Evolutionary conservation across 1,140 invertebrate species (phyloP).

Genomic region (Drosophila littoralis): DNA sequence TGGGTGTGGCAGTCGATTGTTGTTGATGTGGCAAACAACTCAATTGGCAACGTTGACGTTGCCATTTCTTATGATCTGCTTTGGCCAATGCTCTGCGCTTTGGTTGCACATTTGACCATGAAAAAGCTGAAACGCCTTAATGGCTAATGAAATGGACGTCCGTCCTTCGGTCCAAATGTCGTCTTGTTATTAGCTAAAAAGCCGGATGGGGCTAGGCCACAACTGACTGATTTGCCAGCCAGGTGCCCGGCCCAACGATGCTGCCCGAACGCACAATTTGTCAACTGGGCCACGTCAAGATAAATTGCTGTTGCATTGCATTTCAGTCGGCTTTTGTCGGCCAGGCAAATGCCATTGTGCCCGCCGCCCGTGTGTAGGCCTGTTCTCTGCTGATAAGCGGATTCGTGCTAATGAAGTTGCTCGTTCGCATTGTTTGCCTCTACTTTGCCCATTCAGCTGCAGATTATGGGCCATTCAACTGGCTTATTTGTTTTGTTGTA

Average conservation of each 20-base stretch:
- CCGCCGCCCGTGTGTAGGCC: not conserved
- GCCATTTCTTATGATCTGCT: not conserved
- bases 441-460: slow-evolving; percentile 16
- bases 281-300: slow-evolving; percentile 53
- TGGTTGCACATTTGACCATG: slow-evolving; percentile 70
- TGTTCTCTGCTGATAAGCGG: slow-evolving; percentile 51
- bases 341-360: not conserved
- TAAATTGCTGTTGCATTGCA: slow-evolving; percentile 54
- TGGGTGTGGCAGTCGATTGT: slow-evolving; percentile 1
- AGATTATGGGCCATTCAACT: slow-evolving; percentile 64
- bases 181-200: slow-evolving; percentile 65
- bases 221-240: slow-evolving; percentile 1
- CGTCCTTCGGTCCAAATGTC: slow-evolving; percentile 17
- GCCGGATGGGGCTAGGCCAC: slow-evolving; percentile 41
- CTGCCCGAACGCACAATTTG: slow-evolving; percentile 66
- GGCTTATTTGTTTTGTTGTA: not conserved
- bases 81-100: slow-evolving; percentile 6
- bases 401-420: slow-evolving; percentile 62
- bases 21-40: slow-evolving; percentile 6
- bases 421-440: slow-evolving; percentile 54
- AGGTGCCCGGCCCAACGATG: slow-evolving; percentile 18
- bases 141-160: slow-evolving; percentile 48
- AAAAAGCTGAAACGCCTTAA: slow-evolving; percentile 79
- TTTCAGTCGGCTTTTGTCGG: slow-evolving; percentile 32
- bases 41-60: slow-evolving; percentile 33